Base-by-base conservation (phyloP, 2,113 vertebrate genomes). In the Malaclemys terrapin region DNA sequence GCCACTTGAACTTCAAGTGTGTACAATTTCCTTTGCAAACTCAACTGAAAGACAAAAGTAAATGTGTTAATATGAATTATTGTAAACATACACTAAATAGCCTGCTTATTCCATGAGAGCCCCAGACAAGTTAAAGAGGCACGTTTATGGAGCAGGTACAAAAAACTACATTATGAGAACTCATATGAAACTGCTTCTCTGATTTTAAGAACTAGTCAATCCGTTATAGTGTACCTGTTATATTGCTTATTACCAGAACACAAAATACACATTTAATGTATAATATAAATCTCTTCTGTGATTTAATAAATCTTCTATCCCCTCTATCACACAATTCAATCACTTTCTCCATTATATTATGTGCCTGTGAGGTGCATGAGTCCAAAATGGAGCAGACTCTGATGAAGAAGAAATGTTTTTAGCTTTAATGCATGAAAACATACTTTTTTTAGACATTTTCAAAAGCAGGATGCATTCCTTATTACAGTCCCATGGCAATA, bases 171-270 rank as follows among this genome's bases (percentile, higher is more conserved):
- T 35, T 20, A 62, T 5, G 1, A 62, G 31, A 95, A 76, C 45
- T 24, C 72, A 59, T 3, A 84, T 0, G 27, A 10, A 5, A 59
- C 10, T 12, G 62, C 1, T 0, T 2, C 80, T 78, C 9, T 82
- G 85, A 89, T 90, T 90, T 27, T 56, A 93, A 89, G 42, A 95
- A 57, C 78, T 72, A 94, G 50, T 10, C 81, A 31, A 94, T 93
- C 49, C 8, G 89, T 12, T 69, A 91, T 2, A 14, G 20, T 3
- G 2, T 53, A 85, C 22, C 85, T 20, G 24, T 17, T 91, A 35
- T 79, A 88, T 20, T 29, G 45, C 54, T 89, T n/a, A 88, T 57
- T 78, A 57, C 50, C 82, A 93, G 50, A 69, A 59, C 49, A 89
- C 5, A 82, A 9, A 69, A 54, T 17, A 75, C 82, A 89, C 3